Conservation (phyloP, 2,113 vertebrate species). For the Heloderma charlesbogerti region DNA sequence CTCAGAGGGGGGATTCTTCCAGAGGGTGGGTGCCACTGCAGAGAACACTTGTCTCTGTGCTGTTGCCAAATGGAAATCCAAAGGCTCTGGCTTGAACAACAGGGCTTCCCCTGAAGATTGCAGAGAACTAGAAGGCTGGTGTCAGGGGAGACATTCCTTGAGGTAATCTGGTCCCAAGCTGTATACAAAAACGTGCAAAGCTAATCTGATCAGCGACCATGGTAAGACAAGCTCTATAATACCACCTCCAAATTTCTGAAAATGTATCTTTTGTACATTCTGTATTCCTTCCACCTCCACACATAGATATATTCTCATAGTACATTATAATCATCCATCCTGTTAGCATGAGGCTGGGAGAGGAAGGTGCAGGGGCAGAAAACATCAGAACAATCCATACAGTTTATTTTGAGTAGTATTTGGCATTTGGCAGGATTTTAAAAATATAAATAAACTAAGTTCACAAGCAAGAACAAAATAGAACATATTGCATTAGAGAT, state of each 20-base stretch:
- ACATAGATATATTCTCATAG: not conserved
- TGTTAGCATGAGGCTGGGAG: conserved; percentile 65
- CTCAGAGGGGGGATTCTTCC: too few species aligned
- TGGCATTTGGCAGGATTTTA: conserved; percentile 69
- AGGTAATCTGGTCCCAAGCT: too few species aligned
- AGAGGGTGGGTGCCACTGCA: too few species aligned
- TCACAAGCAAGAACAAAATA: conserved; percentile 66
- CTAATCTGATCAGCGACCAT: not conserved
- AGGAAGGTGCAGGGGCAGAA: conserved; percentile 54
- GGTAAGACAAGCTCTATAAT: not conserved
- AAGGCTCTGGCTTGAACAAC: too few species aligned
- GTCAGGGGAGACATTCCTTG: too few species aligned
- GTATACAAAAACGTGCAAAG: not conserved
- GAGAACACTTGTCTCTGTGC: too few species aligned
- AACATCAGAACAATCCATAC: conserved; percentile 73
- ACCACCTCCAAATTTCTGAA: not conserved
- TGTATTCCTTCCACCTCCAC: not conserved
- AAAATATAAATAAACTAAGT: conserved; percentile 72
- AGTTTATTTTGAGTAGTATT: conserved; percentile 74
- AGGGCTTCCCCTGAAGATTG: too few species aligned
- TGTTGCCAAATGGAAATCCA: too few species aligned
- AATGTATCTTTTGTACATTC: not conserved
- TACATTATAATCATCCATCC: conserved; percentile 65
- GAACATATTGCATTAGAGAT: conserved; percentile 61
- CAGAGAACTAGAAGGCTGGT: too few species aligned